These are phyloP conservation scores for Axea sp. DNA, from an alignment of 2,888 invertebrate genomes.

Conservation along the genomic window DNA sequence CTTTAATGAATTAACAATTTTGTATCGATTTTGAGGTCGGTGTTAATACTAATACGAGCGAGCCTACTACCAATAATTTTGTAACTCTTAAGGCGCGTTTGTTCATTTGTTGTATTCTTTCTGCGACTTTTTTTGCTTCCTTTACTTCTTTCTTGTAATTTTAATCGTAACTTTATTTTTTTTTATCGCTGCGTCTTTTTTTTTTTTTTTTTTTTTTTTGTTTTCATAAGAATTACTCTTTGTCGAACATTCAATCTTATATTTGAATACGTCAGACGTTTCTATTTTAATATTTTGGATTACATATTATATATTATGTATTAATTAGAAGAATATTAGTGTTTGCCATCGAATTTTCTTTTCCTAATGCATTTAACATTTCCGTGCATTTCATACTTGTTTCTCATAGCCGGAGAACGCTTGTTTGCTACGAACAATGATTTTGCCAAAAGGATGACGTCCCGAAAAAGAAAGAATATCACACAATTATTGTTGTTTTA, in stretches of 20 bases:
- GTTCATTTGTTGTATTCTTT: slow-evolving; percentile 62
- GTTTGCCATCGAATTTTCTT: slow-evolving; percentile 48
- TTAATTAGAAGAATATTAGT: slow-evolving; percentile 33
- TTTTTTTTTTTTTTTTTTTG: not conserved
- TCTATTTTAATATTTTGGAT: slow-evolving; percentile 49
- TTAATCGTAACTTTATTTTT: slow-evolving; percentile 52
- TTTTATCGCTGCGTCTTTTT: slow-evolving; percentile 16
- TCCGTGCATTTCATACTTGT: slow-evolving; percentile 19
- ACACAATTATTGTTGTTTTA: slow-evolving; percentile 4
- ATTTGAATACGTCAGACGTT: slow-evolving; percentile 50
- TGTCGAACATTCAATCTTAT: slow-evolving; percentile 31
- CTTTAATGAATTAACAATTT: slow-evolving; percentile 66
- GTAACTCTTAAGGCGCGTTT: slow-evolving; percentile 64
- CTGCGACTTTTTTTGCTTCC: slow-evolving; percentile 58
- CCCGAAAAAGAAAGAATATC: slow-evolving; percentile 12
- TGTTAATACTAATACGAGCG: slow-evolving; percentile 70
- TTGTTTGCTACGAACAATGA: slow-evolving; percentile 25
- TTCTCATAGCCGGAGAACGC: slow-evolving; percentile 9
- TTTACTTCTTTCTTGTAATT: slow-evolving; percentile 60
- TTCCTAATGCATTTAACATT: slow-evolving; percentile 46
- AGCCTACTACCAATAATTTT: slow-evolving; percentile 69
- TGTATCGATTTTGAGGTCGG: slow-evolving; percentile 63
- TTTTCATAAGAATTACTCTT: slow-evolving; percentile 27
- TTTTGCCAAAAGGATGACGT: slow-evolving; percentile 36
- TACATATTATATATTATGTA: slow-evolving; percentile 33